These are phyloP conservation scores for Napeogenes sylphis DNA, from an alignment of 2,888 invertebrate species.

Conservation along the genomic window DNA sequence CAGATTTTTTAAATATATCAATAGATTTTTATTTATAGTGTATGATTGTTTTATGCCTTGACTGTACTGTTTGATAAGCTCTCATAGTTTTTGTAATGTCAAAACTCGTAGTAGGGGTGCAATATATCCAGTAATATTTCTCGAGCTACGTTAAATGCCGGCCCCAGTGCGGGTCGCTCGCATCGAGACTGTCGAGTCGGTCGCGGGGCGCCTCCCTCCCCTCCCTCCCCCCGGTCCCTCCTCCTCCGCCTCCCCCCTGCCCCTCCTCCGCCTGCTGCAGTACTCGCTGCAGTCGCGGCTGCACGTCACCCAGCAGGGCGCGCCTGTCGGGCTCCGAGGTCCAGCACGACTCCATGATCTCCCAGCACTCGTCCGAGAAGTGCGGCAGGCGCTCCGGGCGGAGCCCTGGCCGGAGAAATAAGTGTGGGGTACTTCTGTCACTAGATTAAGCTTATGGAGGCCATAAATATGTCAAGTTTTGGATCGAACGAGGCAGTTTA, in stretches of 20 bases:
- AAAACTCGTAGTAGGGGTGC: too few relatives aligned
- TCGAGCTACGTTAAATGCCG: too few relatives aligned
- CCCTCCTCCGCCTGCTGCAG: conserved; percentile 37
- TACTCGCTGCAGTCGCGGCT: conserved; percentile 81
- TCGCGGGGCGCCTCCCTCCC: conserved; percentile 13
- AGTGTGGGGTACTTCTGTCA: too few relatives aligned
- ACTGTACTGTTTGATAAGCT: too few relatives aligned
- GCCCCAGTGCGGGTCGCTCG: conserved; percentile 38
- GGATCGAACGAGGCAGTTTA: too few relatives aligned
- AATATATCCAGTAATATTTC: too few relatives aligned
- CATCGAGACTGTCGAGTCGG: conserved; percentile 46
- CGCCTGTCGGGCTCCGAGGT: conserved; percentile 83
- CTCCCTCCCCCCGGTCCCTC: conserved; percentile 20
- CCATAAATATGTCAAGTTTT: too few relatives aligned
- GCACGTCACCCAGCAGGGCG: conserved; percentile 88
- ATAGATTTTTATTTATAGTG: too few relatives aligned
- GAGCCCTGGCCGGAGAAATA: conserved; percentile 75
- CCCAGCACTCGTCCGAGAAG: conserved; percentile 89
- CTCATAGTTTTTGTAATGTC: too few relatives aligned
- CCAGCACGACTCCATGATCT: conserved; percentile 91
- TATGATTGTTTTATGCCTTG: too few relatives aligned
- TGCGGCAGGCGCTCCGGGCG: conserved; percentile 86
- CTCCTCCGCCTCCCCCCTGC: conserved; percentile 24
- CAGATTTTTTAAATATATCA: too few relatives aligned
- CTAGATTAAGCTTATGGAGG: too few relatives aligned